Percentiles rank a stretch among this genome's conserved stretches.
phyloP scores from a whole-genome alignment of 2,113 vertebrate genomes.

The Sapayoa aenigma region DNA sequence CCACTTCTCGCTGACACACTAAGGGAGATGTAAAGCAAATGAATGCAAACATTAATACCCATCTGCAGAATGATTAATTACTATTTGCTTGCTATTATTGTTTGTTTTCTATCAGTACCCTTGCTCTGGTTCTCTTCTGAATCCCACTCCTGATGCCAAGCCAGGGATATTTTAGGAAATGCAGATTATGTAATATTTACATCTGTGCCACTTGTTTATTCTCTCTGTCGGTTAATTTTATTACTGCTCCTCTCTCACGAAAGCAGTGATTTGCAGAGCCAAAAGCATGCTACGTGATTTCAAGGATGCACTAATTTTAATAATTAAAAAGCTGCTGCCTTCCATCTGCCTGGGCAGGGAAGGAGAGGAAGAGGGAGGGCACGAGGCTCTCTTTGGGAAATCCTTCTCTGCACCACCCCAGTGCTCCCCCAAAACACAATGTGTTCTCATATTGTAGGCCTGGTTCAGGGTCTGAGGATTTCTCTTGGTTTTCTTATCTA shows the following conservation, averaged over 20 bases:
- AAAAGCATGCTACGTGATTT: background rate
- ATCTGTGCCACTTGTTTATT: conserved; percentile 60
- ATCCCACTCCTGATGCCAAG: conserved; percentile 13
- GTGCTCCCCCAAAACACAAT: accelerated
- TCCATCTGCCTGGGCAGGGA: background rate
- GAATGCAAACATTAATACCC: background rate
- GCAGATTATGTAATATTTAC: conserved; percentile 66
- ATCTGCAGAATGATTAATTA: background rate
- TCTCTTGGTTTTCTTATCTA: background rate
- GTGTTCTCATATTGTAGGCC: background rate
- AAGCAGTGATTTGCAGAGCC: conserved; percentile 42
- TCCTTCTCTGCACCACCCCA: background rate
- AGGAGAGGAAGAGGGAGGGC: background rate
- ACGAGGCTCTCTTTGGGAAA: accelerated
- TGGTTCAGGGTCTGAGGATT: background rate
- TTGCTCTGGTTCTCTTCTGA: background rate
- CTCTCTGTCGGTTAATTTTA: conserved; percentile 44
- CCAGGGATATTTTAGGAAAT: conserved; percentile 51
- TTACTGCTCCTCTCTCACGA: conserved; percentile 29
- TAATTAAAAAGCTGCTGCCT: conserved; percentile 56
- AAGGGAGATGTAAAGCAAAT: background rate
- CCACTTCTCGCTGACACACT: background rate
- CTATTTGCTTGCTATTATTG: conserved; percentile 15
- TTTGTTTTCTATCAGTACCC: conserved; percentile 55
- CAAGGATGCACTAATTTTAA: conserved; percentile 56